Conservation (phyloP, 1,140 invertebrate genomes). For the Drepana arcuata region DNA sequence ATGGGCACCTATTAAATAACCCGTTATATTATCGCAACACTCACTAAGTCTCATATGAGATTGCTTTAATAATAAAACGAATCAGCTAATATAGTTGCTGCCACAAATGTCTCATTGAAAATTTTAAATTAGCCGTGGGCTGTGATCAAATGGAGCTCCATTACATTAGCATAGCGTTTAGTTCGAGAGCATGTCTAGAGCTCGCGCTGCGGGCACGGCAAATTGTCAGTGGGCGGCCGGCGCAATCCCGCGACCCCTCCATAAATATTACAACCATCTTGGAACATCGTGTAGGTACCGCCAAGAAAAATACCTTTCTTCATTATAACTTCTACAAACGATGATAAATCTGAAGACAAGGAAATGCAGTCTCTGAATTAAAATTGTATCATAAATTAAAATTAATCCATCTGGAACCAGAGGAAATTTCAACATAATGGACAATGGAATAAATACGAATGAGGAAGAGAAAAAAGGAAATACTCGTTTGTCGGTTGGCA, state of each 20-base stretch:
- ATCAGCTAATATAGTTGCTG: constrained; percentile 41
- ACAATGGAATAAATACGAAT: constrained; percentile 50
- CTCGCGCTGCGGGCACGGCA: constrained; percentile 37
- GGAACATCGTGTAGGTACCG: constrained; percentile 18
- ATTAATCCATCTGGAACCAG: constrained; percentile 56
- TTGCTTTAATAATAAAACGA: constrained; percentile 18
- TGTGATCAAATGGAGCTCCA: constrained; percentile 59
- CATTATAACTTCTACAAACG: constrained; percentile 24
- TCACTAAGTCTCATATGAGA: constrained; percentile 3
- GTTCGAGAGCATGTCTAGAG: constrained; percentile 48
- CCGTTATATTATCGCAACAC: background rate
- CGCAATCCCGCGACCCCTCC: constrained; percentile 55
- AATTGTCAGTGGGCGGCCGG: constrained; percentile 58
- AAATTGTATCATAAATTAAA: too few relatives aligned
- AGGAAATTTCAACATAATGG: constrained; percentile 52
- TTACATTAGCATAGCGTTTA: constrained; percentile 69
- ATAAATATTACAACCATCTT: constrained; percentile 48
- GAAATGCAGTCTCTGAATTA: constrained; percentile 33
- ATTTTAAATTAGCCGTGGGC: constrained; percentile 60
- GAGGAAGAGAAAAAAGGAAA: constrained; percentile 9
- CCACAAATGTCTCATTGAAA: constrained; percentile 54
- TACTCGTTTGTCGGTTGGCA: constrained; percentile 19
- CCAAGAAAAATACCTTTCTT: constrained; percentile 29
- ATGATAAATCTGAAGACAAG: background rate
- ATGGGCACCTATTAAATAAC: background rate